Percentiles rank a stretch among this genome's conserved stretches.
These are phyloP conservation scores for Choristoneura fumiferana DNA, from an alignment of 1,140 invertebrate genomes.

Conservation along the genomic window DNA sequence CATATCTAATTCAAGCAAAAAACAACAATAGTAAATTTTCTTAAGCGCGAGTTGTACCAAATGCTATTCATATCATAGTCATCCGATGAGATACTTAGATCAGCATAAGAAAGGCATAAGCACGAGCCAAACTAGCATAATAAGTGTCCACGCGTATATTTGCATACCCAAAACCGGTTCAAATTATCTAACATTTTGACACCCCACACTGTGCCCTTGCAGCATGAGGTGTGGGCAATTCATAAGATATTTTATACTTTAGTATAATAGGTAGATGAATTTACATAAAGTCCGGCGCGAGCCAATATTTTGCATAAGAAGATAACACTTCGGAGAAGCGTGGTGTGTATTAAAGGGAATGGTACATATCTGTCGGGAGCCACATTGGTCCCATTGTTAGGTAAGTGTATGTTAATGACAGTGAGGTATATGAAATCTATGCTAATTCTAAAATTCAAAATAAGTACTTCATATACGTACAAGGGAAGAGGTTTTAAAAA, in stretches of 20 bases:
- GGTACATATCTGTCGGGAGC: conserved; percentile 27
- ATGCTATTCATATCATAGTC: no score
- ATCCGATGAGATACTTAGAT: conserved; percentile 20
- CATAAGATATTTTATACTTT: conserved; percentile 46
- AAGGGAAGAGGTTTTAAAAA: background rate
- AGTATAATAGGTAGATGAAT: conserved; percentile 54
- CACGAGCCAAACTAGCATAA: conserved; percentile 61
- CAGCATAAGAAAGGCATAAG: conserved; percentile 44
- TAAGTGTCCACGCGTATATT: conserved; percentile 72
- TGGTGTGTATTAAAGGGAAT: conserved; percentile 38
- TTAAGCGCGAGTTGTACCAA: no score
- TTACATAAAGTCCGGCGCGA: conserved; percentile 73
- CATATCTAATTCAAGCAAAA: no score
- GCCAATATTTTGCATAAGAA: conserved; percentile 74
- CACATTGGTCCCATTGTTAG: conserved; percentile 30
- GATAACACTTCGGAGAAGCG: conserved; percentile 61
- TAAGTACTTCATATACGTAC: no score
- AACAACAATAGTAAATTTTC: no score
- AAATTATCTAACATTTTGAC: conserved; percentile 47
- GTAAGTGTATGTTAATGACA: conserved; percentile 15
- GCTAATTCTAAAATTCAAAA: background rate
- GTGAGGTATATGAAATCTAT: conserved; percentile 12
- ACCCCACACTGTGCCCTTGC: conserved; percentile 48
- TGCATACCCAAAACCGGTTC: conserved; percentile 53
- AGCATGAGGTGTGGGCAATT: conserved; percentile 50